A percentile compares a stretch with the other conserved stretches of the same genome.
Conservation (phyloP, 2,113 vertebrate genomes). For the Furnarius figulus region DNA sequence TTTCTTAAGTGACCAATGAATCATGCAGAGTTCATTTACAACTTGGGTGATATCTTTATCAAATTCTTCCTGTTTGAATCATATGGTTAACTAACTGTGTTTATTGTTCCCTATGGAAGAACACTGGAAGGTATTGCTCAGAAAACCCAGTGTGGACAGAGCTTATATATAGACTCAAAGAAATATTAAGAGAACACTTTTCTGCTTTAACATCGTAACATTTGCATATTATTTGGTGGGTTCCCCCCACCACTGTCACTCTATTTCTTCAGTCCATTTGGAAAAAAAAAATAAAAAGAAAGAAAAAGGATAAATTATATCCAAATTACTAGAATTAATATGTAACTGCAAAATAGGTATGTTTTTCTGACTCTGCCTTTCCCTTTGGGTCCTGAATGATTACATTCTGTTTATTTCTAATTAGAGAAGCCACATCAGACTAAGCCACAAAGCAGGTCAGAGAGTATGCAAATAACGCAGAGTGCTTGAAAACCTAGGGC, state of each 20-base stretch:
- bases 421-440: slow-evolving; percentile 40
- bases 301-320: neutral
- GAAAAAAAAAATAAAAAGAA: too few relatives aligned
- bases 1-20: neutral
- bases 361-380: neutral
- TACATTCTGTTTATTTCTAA: slow-evolving; percentile 52
- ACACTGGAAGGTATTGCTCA: neutral
- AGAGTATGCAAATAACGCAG: slow-evolving; percentile 26
- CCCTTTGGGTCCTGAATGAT: slow-evolving; percentile 24
- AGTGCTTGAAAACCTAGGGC: slow-evolving; percentile 3
- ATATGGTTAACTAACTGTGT: slow-evolving; percentile 20
- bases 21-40: neutral
- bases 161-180: neutral
- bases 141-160: neutral
- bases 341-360: neutral
- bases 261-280: neutral
- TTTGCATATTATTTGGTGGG: neutral
- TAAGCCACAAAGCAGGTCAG: slow-evolving; percentile 44
- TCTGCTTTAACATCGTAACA: neutral
- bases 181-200: neutral
- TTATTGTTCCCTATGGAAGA: slow-evolving; percentile 17
- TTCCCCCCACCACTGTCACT: rapidly evolving
- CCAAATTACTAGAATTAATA: neutral
- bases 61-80: slow-evolving; percentile 1
- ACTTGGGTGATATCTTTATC: neutral